A percentile compares a stretch with the other conserved stretches of the same genome.
phyloP scores from a whole-genome alignment of 2,888 invertebrate species.

The Agrochola circellaris region DNA sequence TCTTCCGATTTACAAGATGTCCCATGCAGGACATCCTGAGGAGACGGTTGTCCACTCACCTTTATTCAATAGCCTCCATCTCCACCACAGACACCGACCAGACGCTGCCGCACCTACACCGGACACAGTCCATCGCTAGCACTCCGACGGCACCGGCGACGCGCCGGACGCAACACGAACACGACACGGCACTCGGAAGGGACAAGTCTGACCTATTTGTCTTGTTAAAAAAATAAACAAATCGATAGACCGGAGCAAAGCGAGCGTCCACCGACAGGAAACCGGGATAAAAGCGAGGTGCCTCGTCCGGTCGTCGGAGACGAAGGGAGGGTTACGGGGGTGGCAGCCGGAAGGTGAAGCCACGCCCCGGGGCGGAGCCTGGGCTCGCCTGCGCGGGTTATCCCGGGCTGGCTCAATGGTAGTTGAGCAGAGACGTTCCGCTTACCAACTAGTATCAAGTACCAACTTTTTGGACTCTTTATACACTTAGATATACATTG shows the following conservation, averaged over 20 bases:
- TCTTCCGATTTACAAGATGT: not conserved
- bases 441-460: conserved; percentile 43
- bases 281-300: conserved; percentile 89
- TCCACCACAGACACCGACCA: conserved; percentile 48
- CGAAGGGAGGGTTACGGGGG: conserved; percentile 66
- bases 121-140: conserved; percentile 67
- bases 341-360: conserved; percentile 64
- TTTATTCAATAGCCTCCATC: conserved; percentile 62
- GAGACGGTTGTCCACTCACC: conserved; percentile 56
- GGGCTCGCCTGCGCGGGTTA: conserved; percentile 73
- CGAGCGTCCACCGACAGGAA: conserved; percentile 90
- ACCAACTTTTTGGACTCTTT: conserved; percentile 58
- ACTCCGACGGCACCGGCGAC: conserved; percentile 65
- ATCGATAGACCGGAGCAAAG: conserved; percentile 87
- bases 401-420: conserved; percentile 60
- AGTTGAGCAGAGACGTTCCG: conserved; percentile 41
- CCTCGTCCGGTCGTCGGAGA: conserved; percentile 78
- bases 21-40: not conserved
- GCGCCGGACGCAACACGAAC: conserved; percentile 68
- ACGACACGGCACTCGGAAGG: conserved; percentile 78
- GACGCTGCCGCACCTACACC: conserved; percentile 55
- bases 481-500: conserved; percentile 36
- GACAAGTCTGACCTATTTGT: conserved; percentile 80
- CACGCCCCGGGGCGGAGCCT: conserved; percentile 77
- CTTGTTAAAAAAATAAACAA: conserved; percentile 89